Conservation (phyloP, 2,797 vertebrate species). For the Eupleurogrammus muticus region DNA sequence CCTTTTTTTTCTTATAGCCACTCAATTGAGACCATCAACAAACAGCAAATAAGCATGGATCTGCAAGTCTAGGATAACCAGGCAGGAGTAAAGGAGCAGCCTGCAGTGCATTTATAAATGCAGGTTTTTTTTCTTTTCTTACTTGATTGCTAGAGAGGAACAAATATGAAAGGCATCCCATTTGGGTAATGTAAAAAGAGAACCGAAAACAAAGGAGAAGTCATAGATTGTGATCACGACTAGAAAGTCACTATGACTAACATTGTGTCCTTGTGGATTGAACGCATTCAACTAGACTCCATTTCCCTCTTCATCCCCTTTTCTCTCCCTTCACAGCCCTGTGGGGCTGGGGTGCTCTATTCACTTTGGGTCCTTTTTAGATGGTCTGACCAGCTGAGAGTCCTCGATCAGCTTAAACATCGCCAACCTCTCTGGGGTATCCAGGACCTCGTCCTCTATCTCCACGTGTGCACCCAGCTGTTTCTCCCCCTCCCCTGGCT, state of each 20-base stretch:
- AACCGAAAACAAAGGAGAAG: constrained; percentile 54
- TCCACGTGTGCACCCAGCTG: constrained; percentile 64
- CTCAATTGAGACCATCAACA: constrained; percentile 57
- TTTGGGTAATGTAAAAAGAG: constrained; percentile 61
- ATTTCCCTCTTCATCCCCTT: constrained; percentile 28
- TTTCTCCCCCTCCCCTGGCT: constrained; percentile 65
- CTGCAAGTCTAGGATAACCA: constrained; percentile 32
- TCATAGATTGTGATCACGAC: constrained; percentile 61
- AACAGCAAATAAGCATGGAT: constrained; percentile 36
- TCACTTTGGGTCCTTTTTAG: constrained; percentile 84
- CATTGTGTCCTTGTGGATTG: constrained; percentile 61
- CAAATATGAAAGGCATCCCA: constrained; percentile 64
- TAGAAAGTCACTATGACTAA: constrained; percentile 58
- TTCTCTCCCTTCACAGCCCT: constrained; percentile 10
- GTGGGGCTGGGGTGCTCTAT: constrained; percentile 54
- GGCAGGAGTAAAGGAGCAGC: constrained; percentile 24
- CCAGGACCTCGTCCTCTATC: constrained; percentile 81
- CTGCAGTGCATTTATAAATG: constrained; percentile 36
- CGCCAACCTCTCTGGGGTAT: constrained; percentile 83
- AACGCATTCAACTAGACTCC: constrained; percentile 41
- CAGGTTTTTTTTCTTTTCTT: constrained; percentile 44
- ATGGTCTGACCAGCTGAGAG: constrained; percentile 86
- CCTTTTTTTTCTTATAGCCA: constrained; percentile 34
- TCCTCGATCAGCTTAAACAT: constrained; percentile 92
- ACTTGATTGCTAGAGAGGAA: constrained; percentile 43